Percentiles rank a stretch among this genome's conserved stretches.
Conservation (phyloP, 1,140 invertebrate genomes). For the Drosophila bocqueti region DNA sequence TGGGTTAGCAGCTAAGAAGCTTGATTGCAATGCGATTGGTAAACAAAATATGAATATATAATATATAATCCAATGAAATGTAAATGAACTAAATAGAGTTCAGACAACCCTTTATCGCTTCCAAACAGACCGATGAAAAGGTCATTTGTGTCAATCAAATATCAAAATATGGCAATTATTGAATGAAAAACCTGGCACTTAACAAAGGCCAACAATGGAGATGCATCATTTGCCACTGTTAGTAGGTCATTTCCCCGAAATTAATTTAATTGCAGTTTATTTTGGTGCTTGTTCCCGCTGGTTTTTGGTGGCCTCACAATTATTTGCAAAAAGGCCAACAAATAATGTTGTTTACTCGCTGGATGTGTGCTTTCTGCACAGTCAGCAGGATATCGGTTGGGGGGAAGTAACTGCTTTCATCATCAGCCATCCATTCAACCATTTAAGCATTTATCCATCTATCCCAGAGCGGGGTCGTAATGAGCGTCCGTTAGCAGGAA, state of each 20-base stretch:
- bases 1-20: background rate
- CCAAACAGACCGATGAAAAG: background rate
- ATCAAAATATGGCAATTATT: conserved; percentile 4
- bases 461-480: conserved; percentile 51
- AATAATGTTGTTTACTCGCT: conserved; percentile 24
- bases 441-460: conserved; percentile 27
- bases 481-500: conserved; percentile 75
- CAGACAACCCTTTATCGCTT: background rate
- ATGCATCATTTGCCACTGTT: conserved; percentile 4
- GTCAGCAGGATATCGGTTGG: conserved; percentile 35
- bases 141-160: conserved; percentile 4
- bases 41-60: background rate
- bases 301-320: conserved; percentile 13
- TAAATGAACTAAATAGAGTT: background rate
- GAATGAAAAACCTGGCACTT: background rate
- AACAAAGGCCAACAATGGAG: conserved; percentile 1
- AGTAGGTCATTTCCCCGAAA: background rate
- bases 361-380: conserved; percentile 12
- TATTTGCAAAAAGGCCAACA: conserved; percentile 8
- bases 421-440: conserved; percentile 18
- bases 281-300: background rate
- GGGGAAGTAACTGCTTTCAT: conserved; percentile 15
- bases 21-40: background rate
- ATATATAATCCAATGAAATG: background rate
- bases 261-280: conserved; percentile 16